Evolutionary conservation across 2,888 invertebrate genomes (phyloP).

Genomic region (Nephrocerus scutellatus): DNA sequence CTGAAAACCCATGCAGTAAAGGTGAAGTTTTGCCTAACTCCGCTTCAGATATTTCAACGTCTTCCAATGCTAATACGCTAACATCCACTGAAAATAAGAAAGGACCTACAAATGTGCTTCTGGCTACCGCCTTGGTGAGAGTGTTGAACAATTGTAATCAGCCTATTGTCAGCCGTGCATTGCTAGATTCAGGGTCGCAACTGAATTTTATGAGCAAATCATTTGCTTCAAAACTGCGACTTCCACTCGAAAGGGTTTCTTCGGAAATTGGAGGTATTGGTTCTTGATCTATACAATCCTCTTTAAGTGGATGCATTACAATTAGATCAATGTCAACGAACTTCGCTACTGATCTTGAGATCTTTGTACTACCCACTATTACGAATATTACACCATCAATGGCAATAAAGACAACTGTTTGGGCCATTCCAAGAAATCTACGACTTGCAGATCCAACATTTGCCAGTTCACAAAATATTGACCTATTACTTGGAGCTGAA

Average conservation of each 20-base stretch:
- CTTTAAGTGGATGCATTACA: no score
- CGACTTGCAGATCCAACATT: constrained; percentile 17
- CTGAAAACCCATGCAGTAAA: no score
- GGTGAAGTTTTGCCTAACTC: no score
- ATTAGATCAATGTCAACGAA: background rate
- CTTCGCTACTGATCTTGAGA: constrained; percentile 6
- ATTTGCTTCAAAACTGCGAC: no score
- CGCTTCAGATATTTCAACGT: background rate
- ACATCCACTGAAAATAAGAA: no score
- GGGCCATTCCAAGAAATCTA: constrained; percentile 17
- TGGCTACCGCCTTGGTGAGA: background rate
- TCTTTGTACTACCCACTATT: constrained; percentile 10
- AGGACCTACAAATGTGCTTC: background rate
- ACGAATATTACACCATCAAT: constrained; percentile 12
- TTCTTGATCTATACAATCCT: no score
- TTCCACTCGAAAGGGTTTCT: constrained; percentile 4
- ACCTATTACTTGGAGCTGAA: constrained; percentile 16
- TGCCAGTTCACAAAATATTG: constrained; percentile 9
- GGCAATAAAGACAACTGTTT: constrained; percentile 11
- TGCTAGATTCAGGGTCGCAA: constrained; percentile 10
- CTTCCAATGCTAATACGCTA: background rate
- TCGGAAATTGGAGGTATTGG: constrained; percentile 14
- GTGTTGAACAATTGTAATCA: constrained; percentile 4
- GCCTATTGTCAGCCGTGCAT: no score
- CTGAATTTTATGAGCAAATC: constrained; percentile 8